A percentile compares a stretch with the other conserved stretches of the same genome.
Conservation (phyloP, 1,140 invertebrate species). For the Lepidurus arcticus region DNA sequence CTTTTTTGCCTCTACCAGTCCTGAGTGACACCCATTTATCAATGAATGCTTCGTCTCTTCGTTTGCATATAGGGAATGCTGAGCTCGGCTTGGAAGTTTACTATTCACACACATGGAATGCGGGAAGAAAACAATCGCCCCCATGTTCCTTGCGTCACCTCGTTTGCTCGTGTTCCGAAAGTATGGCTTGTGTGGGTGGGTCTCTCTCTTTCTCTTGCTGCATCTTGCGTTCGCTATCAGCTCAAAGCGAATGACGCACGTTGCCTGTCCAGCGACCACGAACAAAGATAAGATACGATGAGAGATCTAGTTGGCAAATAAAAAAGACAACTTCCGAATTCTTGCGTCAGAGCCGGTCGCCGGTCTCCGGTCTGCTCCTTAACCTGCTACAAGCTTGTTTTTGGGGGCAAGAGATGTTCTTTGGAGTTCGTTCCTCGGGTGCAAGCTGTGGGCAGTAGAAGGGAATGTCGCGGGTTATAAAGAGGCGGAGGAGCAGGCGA, state of each 20-base stretch:
- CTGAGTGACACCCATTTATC: background rate
- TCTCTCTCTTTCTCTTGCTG: background rate
- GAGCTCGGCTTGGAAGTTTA: background rate
- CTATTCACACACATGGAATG: constrained; percentile 2
- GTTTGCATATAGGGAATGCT: background rate
- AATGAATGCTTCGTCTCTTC: constrained; percentile 7
- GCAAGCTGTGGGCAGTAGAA: background rate
- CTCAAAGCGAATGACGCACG: background rate
- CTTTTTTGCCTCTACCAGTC: background rate
- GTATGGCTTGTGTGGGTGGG: constrained; percentile 17
- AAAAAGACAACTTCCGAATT: constrained; percentile 6
- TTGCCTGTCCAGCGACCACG: constrained; percentile 8
- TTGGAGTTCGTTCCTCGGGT: constrained; percentile 17
- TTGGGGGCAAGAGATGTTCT: background rate
- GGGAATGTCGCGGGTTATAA: background rate
- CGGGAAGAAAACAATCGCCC: constrained; percentile 6
- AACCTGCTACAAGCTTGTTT: background rate
- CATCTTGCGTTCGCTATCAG: background rate
- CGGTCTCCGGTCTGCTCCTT: background rate
- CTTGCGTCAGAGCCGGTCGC: background rate
- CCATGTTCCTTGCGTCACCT: background rate
- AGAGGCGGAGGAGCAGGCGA: background rate
- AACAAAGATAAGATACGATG: constrained; percentile 11
- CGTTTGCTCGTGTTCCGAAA: background rate
- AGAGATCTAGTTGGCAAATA: background rate